These are phyloP conservation scores for Cyprinodon tularosa DNA, from an alignment of 2,113 vertebrate genomes.

Conservation along the genomic window DNA sequence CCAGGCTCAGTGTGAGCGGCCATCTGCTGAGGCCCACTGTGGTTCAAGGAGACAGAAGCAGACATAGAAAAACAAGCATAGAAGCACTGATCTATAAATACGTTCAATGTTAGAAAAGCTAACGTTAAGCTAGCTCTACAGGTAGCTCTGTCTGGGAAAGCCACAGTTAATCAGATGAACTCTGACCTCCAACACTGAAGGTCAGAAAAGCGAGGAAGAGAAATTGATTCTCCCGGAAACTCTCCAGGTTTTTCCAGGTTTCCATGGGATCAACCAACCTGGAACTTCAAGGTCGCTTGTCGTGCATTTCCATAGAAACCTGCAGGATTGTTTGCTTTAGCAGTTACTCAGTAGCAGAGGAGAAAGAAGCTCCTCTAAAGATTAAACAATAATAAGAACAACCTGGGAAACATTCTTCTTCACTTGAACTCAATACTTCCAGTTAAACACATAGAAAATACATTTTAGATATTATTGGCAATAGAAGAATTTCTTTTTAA, in stretches of 20 bases:
- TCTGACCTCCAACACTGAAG: conserved; percentile 9
- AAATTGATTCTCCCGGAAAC: conserved; percentile 5
- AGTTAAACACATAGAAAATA: conserved; percentile 20
- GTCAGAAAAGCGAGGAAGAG: conserved; percentile 24
- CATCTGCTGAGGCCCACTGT: too few relatives aligned
- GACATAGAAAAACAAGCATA: too few relatives aligned
- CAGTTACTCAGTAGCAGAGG: conserved; percentile 70
- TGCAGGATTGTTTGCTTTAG: conserved; percentile 69
- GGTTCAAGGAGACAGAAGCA: too few relatives aligned
- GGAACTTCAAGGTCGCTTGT: conserved; percentile 37
- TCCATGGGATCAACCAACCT: conserved; percentile 28
- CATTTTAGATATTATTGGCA: not conserved
- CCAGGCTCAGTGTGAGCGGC: too few relatives aligned
- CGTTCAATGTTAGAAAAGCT: too few relatives aligned
- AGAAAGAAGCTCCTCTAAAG: conserved; percentile 13
- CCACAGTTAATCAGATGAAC: not conserved
- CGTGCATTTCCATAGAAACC: conserved; percentile 61
- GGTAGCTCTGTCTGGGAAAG: not conserved
- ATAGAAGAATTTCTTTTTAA: not conserved
- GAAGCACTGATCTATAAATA: too few relatives aligned
- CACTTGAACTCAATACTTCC: not conserved
- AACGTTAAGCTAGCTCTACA: too few relatives aligned
- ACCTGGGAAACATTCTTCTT: conserved; percentile 41
- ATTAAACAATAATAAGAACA: conserved; percentile 41
- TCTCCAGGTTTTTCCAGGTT: conserved; percentile 10